Percentiles rank a stretch among this genome's conserved stretches.
Conservation (phyloP, 2,797 vertebrate genomes). For the Cygnus olor region DNA sequence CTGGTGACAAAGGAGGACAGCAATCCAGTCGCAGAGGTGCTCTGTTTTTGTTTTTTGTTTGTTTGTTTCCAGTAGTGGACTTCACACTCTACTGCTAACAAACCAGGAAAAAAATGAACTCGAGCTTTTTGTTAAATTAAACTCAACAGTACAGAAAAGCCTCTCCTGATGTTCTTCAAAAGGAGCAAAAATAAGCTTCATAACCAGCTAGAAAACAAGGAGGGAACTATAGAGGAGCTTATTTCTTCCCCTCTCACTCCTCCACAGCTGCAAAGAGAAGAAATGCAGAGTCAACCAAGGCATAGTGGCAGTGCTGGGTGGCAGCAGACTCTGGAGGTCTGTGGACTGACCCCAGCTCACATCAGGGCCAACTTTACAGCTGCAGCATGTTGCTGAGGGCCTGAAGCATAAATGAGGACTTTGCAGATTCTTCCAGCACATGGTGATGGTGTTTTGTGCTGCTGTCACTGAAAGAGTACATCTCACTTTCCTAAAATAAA, state of each 20-base stretch:
- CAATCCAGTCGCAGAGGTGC: not conserved
- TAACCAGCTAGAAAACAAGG: not conserved
- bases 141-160: not conserved
- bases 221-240: not conserved
- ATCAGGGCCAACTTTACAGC: not conserved
- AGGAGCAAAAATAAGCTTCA: not conserved
- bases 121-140: not conserved
- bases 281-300: not conserved
- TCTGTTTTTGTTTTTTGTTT: not conserved
- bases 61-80: not conserved
- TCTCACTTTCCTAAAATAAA: not conserved
- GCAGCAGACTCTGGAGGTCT: not conserved
- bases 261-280: not conserved
- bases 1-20: not conserved
- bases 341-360: not conserved
- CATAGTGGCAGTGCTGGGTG: rapidly evolving
- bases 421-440: not conserved
- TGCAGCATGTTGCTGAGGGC: not conserved
- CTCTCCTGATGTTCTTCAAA: rapidly evolving
- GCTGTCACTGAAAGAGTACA: not conserved
- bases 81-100: not conserved
- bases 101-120: not conserved
- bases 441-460: not conserved
- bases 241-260: not conserved
- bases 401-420: not conserved